Conservation (phyloP, 2,888 invertebrate genomes). For the Sepioteuthis lessoniana region DNA sequence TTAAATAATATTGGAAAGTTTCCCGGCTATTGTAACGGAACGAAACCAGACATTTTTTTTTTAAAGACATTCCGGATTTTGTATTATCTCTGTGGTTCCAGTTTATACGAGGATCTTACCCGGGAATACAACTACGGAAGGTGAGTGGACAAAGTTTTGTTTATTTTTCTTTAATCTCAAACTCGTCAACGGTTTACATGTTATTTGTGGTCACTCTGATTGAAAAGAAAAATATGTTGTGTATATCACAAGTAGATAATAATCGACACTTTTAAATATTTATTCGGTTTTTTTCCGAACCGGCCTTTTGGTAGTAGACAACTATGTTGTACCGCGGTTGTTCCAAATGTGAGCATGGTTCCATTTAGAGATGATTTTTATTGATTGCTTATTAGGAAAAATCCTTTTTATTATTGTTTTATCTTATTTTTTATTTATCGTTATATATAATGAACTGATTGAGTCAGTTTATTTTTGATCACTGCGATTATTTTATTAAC, state of each 20-base stretch:
- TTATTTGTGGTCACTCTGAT: not conserved
- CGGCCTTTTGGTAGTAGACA: not conserved
- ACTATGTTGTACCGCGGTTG: not conserved
- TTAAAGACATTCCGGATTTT: not conserved
- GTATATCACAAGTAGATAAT: not conserved
- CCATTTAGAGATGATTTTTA: too few species aligned
- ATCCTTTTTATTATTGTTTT: not conserved
- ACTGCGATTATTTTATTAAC: too few species aligned
- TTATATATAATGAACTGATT: too few species aligned
- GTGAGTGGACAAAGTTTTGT: not conserved
- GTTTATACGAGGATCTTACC: not conserved
- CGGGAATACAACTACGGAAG: not conserved
- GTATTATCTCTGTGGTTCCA: not conserved
- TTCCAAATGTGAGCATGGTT: not conserved
- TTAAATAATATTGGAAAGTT: not conserved
- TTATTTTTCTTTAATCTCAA: not conserved
- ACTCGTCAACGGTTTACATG: not conserved
- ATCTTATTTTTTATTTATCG: not conserved
- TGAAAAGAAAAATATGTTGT: not conserved
- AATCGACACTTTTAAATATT: not conserved
- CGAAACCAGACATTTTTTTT: not conserved
- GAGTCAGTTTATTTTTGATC: too few species aligned
- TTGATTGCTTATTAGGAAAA: not conserved
- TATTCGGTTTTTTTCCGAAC: not conserved
- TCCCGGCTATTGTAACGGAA: constrained; percentile 6